phyloP scores from a whole-genome alignment of 2,888 invertebrate species.

The Venusia cambrica region DNA sequence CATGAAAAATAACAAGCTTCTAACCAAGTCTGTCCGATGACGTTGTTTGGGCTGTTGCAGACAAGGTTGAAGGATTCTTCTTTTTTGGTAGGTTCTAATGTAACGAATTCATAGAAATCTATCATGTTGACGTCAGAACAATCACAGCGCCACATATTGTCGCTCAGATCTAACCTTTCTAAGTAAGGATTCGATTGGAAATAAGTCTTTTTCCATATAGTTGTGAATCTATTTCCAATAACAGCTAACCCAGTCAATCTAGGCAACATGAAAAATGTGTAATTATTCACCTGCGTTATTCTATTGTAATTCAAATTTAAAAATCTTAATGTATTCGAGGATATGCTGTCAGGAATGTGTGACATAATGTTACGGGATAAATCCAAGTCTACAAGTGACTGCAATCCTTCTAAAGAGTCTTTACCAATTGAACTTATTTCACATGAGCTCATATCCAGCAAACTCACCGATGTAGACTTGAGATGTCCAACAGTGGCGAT shows the following conservation, averaged over 20 bases:
- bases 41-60: slow-evolving; percentile 84
- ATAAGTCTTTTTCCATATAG: slow-evolving; percentile 78
- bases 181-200: slow-evolving; percentile 83
- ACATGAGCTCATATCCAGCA: slow-evolving; percentile 83
- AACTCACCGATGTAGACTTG: slow-evolving; percentile 77
- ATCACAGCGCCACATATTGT: slow-evolving; percentile 90
- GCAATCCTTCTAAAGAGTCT: slow-evolving; percentile 80
- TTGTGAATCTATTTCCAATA: slow-evolving; percentile 86
- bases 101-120: slow-evolving; percentile 82
- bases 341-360: slow-evolving; percentile 81
- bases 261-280: slow-evolving; percentile 82
- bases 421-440: slow-evolving; percentile 82
- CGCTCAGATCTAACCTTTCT: slow-evolving; percentile 81
- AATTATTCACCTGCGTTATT: slow-evolving; percentile 82
- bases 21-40: slow-evolving; percentile 85
- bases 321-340: slow-evolving; percentile 81
- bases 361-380: slow-evolving; percentile 85
- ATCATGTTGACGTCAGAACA: slow-evolving; percentile 82
- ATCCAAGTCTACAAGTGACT: slow-evolving; percentile 81
- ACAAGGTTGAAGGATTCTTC: slow-evolving; percentile 75
- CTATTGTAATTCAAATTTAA: slow-evolving; percentile 83
- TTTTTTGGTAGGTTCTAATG: slow-evolving; percentile 77
- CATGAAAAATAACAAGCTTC: slow-evolving; percentile 84
- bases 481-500: slow-evolving; percentile 80
- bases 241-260: slow-evolving; percentile 82